Percentiles rank a stretch among this genome's conserved stretches.
phyloP scores from a whole-genome alignment of 2,797 vertebrate genomes.

The Halcyon badia region DNA sequence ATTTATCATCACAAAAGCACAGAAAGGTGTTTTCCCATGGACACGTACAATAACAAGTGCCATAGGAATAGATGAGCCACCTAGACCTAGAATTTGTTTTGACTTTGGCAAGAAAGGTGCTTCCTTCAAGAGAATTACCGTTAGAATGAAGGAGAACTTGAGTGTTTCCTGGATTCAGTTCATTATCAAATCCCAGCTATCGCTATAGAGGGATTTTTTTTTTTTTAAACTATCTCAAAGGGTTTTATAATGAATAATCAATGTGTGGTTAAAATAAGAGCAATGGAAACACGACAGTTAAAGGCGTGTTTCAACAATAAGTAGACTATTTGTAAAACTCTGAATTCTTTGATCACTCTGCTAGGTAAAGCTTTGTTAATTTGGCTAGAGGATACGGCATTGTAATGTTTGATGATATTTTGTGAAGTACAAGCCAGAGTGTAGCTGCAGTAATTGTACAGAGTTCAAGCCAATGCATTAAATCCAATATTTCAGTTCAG shows the following conservation, averaged over 20 bases:
- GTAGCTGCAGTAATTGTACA: background rate
- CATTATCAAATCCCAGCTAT: background rate
- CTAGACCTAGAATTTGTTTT: background rate
- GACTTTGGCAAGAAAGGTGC: background rate
- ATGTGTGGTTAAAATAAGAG: conserved; percentile 13
- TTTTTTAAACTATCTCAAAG: background rate
- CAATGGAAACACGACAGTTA: background rate
- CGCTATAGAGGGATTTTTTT: background rate
- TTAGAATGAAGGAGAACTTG: background rate
- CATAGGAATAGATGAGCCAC: background rate
- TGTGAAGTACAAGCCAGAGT: background rate
- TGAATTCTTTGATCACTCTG: background rate
- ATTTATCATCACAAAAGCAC: background rate
- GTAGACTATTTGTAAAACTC: background rate
- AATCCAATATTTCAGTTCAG: background rate
- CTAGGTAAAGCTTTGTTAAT: background rate
- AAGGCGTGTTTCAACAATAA: background rate
- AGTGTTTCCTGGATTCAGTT: background rate
- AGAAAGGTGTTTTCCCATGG: background rate
- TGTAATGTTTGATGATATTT: background rate
- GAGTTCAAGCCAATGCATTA: background rate
- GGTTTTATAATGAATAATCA: conserved; percentile 7
- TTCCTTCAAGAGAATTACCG: background rate
- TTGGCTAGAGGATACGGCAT: background rate
- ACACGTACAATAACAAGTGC: background rate